These are phyloP conservation scores for Tringa solitaria DNA, from an alignment of 2,113 vertebrate species.

Conservation along the genomic window DNA sequence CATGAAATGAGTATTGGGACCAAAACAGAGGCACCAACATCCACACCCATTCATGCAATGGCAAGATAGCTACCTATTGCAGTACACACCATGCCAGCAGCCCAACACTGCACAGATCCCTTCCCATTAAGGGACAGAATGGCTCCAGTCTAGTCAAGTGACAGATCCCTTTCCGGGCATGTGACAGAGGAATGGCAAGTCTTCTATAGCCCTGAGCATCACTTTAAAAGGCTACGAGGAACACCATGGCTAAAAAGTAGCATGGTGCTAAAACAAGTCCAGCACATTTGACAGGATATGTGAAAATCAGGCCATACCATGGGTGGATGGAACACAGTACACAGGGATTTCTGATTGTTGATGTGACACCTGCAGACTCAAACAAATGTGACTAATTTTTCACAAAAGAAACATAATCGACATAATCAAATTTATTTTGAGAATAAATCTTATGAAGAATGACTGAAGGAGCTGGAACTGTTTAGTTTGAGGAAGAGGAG, in stretches of 20 bases:
- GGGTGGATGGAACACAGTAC: fast-evolving
- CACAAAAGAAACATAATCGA: background rate
- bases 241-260: background rate
- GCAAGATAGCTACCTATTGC: background rate
- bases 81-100: background rate
- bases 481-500: no score
- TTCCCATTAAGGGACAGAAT: background rate
- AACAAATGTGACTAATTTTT: background rate
- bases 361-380: background rate
- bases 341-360: background rate
- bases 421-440: no score
- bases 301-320: background rate
- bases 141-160: background rate
- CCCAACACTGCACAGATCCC: background rate
- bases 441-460: no score
- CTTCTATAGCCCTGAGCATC: background rate
- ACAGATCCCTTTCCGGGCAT: background rate
- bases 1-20: background rate
- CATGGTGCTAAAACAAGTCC: background rate
- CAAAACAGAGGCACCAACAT: background rate
- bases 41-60: background rate
- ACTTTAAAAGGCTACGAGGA: background rate
- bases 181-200: background rate
- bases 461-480: no score
- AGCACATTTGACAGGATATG: background rate